Evolutionary conservation across 2,113 vertebrate genomes (phyloP).

Genomic region (Hydropotes inermis): DNA sequence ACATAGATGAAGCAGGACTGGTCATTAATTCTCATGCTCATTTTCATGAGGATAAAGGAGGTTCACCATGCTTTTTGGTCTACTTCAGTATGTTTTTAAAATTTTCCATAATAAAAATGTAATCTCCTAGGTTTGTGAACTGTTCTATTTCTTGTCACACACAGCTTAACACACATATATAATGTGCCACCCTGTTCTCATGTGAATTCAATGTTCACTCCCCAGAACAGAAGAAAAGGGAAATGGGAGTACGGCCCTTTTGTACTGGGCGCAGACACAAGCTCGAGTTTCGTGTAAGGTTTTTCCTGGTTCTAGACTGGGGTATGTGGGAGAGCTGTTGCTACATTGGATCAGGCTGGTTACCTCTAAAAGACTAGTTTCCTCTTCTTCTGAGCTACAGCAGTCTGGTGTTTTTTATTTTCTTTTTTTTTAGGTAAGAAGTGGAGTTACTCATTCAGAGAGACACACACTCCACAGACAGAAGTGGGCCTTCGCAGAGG

Average conservation of each 20-base stretch:
- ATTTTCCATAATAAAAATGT: slow-evolving; percentile 8
- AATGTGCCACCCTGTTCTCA: not conserved
- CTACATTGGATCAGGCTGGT: not conserved
- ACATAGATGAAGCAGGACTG: not conserved
- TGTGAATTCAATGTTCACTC: not conserved
- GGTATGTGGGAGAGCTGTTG: not conserved
- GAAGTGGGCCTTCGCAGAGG: not conserved
- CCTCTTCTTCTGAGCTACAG: not conserved
- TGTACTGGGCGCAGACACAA: not conserved
- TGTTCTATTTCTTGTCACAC: not conserved
- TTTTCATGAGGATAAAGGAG: not conserved
- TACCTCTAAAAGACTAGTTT: not conserved
- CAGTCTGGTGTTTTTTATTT: not conserved
- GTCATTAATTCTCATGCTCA: not conserved
- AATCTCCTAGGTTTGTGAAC: not conserved
- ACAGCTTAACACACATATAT: not conserved
- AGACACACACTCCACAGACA: not conserved
- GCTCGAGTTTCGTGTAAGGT: not conserved
- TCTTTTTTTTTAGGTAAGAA: not conserved
- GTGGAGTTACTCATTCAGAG: not conserved
- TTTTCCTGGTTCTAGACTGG: not conserved
- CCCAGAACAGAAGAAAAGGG: not conserved
- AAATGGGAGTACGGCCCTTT: not conserved
- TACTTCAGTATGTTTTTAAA: not conserved
- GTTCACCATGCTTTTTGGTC: not conserved